A percentile compares a stretch with the other conserved stretches of the same genome.
Conservation (phyloP, 2,888 invertebrate species). For the Ophion slaviceki region DNA sequence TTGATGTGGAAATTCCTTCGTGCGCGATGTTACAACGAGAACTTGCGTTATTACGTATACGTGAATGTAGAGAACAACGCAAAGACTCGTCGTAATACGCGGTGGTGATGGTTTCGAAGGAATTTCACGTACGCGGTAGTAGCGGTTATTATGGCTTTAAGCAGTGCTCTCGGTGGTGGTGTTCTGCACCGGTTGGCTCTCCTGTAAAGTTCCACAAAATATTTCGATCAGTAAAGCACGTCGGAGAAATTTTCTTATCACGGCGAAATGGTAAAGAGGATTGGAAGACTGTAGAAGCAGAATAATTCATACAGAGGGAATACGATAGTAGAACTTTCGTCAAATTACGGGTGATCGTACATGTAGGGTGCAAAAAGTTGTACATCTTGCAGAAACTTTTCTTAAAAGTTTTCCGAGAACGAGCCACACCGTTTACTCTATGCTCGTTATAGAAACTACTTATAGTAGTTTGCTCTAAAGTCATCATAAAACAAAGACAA, state of each 20-base stretch:
- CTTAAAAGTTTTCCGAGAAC: no score
- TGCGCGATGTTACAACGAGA: not conserved
- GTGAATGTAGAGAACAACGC: not conserved
- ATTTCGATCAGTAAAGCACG: not conserved
- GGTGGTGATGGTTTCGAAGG: not conserved
- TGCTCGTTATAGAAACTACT: no score
- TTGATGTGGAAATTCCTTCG: not conserved
- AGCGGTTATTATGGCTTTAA: slow-evolving; percentile 77
- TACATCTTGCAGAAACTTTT: no score
- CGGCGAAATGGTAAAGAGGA: not conserved
- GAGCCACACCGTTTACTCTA: no score
- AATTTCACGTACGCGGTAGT: not conserved
- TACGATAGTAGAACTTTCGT: not conserved
- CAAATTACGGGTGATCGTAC: no score
- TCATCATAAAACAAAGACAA: no score
- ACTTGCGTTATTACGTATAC: not conserved
- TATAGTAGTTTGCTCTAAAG: no score
- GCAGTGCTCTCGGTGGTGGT: slow-evolving; percentile 87
- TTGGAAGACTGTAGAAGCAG: not conserved
- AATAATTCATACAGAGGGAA: not conserved
- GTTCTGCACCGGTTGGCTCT: slow-evolving; percentile 86
- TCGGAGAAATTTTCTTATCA: not conserved
- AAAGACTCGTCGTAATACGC: not conserved
- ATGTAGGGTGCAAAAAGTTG: no score
- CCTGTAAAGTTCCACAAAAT: slow-evolving; percentile 80